phyloP scores from a whole-genome alignment of 2,113 vertebrate species.

The Microcebus tavaratra region DNA sequence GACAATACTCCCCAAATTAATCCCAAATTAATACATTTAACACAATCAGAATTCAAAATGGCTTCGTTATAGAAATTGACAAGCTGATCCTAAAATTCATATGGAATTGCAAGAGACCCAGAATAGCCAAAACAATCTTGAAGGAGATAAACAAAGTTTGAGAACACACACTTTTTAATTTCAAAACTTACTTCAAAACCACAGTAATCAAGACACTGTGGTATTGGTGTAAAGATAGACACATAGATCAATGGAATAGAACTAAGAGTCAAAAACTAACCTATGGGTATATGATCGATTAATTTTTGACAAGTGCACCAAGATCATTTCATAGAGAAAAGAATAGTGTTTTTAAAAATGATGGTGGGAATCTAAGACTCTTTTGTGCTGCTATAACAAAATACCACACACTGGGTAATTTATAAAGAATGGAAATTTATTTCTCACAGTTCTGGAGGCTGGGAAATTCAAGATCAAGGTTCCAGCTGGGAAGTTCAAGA shows the following conservation, averaged over 20 bases:
- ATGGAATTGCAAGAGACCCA: not conserved
- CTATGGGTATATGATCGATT: not conserved
- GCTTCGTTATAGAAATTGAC: not conserved
- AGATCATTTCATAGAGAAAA: not conserved
- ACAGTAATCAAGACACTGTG: not conserved
- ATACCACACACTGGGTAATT: not conserved
- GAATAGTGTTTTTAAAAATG: not conserved
- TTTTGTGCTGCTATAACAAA: not conserved
- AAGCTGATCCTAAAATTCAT: not conserved
- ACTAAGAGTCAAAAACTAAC: not conserved
- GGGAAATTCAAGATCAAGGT: not conserved
- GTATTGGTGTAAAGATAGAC: not conserved
- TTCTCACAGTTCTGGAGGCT: not conserved
- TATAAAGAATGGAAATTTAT: not conserved
- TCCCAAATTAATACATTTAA: not conserved
- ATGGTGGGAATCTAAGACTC: not conserved
- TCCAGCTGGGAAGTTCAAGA: not conserved
- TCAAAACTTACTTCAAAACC: not conserved
- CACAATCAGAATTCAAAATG: not conserved
- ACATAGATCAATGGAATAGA: not conserved
- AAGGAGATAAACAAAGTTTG: not conserved
- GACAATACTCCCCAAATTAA: not conserved
- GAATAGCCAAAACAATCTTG: not conserved
- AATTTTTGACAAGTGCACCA: not conserved
- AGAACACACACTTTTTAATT: not conserved